These are phyloP conservation scores for Heliothis peltigera DNA, from an alignment of 2,888 invertebrate species.

Conservation along the genomic window DNA sequence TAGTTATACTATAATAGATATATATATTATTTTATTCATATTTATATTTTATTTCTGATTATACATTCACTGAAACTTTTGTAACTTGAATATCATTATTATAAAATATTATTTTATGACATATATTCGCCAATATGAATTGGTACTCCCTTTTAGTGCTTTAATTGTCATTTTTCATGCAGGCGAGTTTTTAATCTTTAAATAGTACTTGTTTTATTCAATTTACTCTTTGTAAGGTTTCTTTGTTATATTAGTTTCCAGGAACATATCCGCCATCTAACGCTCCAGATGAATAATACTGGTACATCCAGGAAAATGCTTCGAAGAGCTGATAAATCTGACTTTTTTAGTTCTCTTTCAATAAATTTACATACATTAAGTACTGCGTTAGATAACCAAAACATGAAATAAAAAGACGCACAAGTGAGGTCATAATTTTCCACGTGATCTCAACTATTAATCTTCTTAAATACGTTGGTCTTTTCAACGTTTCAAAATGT, in stretches of 20 bases:
- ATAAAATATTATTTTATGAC: too few relatives aligned
- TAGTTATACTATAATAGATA: too few relatives aligned
- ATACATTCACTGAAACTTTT: too few relatives aligned
- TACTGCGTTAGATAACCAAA: conserved; percentile 54
- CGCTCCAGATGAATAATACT: conserved; percentile 10
- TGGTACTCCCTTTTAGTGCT: too few relatives aligned
- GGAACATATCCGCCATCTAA: neutral
- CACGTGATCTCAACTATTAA: conserved; percentile 25
- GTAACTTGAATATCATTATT: too few relatives aligned
- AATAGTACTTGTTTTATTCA: too few relatives aligned
- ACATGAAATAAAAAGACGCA: neutral
- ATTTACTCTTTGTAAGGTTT: conserved; percentile 34
- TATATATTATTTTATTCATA: too few relatives aligned
- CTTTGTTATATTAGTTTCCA: conserved; percentile 21
- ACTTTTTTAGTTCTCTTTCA: conserved; percentile 71
- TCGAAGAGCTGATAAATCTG: conserved; percentile 68
- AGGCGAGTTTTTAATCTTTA: too few relatives aligned
- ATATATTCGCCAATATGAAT: too few relatives aligned
- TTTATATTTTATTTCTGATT: too few relatives aligned
- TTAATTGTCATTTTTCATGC: too few relatives aligned
- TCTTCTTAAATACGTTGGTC: conserved; percentile 40
- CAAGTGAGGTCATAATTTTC: conserved; percentile 23
- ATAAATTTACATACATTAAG: conserved; percentile 67
- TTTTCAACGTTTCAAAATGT: conserved; percentile 43
- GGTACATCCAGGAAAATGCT: conserved; percentile 33